These are phyloP conservation scores for Anguilla japonica DNA, from an alignment of 2,113 vertebrate genomes.

Conservation along the genomic window DNA sequence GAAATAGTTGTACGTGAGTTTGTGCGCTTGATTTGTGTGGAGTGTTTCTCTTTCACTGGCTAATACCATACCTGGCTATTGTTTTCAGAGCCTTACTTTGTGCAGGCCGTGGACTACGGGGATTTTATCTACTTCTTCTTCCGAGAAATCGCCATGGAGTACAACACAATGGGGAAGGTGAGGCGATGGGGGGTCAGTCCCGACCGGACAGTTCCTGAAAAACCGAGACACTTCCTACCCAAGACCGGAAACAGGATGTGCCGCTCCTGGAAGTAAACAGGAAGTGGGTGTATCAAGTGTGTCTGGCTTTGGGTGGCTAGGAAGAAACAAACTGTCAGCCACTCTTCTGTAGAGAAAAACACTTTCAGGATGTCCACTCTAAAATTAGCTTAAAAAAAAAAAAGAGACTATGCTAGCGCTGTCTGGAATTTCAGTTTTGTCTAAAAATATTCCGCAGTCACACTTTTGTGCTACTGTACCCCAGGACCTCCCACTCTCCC, in stretches of 20 bases:
- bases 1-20: neutral
- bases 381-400: slow-evolving; percentile 56
- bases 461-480: slow-evolving; percentile 37
- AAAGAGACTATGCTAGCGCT: slow-evolving; percentile 13
- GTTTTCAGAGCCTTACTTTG: slow-evolving; percentile 89
- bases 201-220: slow-evolving; percentile 26
- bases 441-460: slow-evolving; percentile 56
- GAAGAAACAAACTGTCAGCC: slow-evolving; percentile 47
- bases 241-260: slow-evolving; percentile 53
- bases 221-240: slow-evolving; percentile 65
- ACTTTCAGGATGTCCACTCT: slow-evolving; percentile 55
- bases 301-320: slow-evolving; percentile 48
- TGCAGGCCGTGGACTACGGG: slow-evolving; percentile 92
- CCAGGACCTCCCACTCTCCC: slow-evolving; percentile 32
- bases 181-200: slow-evolving; percentile 36
- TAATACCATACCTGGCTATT: slow-evolving; percentile 20
- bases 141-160: slow-evolving; percentile 97
- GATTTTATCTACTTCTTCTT: slow-evolving; percentile 99
- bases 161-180: slow-evolving; percentile 99
- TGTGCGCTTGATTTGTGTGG: too few relatives aligned
- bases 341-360: slow-evolving; percentile 51
- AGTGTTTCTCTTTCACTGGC: neutral
- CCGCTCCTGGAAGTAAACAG: slow-evolving; percentile 64
- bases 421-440: slow-evolving; percentile 50
- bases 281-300: slow-evolving; percentile 61